A percentile compares a stretch with the other conserved stretches of the same genome.
These are phyloP conservation scores for Dasyprocta punctata DNA, from an alignment of 2,113 vertebrate genomes.

Conservation along the genomic window DNA sequence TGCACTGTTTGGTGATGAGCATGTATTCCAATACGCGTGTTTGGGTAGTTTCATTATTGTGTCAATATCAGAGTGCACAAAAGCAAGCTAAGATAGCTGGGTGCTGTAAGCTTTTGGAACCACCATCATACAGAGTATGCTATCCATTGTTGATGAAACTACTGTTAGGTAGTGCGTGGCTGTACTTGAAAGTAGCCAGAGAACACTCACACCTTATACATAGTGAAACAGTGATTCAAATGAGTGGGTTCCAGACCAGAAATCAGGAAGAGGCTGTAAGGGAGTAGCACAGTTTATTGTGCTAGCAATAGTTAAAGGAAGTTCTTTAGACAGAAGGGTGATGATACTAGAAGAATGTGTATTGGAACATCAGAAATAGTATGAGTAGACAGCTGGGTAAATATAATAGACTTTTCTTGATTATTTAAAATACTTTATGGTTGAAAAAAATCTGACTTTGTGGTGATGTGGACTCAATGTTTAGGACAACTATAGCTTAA, in stretches of 20 bases:
- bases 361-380: not conserved
- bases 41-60: not conserved
- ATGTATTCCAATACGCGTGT: not conserved
- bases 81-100: not conserved
- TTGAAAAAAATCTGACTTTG: not conserved
- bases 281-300: not conserved
- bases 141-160: not conserved
- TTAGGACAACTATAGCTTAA: not conserved
- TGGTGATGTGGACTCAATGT: not conserved
- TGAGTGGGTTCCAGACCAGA: not conserved
- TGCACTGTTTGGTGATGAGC: not conserved
- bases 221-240: not conserved
- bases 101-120: not conserved
- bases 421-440: constrained; percentile 1
- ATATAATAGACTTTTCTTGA: not conserved
- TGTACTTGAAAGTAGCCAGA: not conserved
- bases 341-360: not conserved
- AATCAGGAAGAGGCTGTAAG: not conserved
- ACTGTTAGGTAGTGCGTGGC: not conserved
- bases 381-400: not conserved
- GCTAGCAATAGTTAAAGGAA: not conserved
- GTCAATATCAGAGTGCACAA: not conserved
- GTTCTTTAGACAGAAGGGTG: not conserved
- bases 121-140: not conserved
- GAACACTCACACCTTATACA: not conserved